These are phyloP conservation scores for Drosophila parvula DNA, from an alignment of 1,140 invertebrate genomes.

Conservation along the genomic window DNA sequence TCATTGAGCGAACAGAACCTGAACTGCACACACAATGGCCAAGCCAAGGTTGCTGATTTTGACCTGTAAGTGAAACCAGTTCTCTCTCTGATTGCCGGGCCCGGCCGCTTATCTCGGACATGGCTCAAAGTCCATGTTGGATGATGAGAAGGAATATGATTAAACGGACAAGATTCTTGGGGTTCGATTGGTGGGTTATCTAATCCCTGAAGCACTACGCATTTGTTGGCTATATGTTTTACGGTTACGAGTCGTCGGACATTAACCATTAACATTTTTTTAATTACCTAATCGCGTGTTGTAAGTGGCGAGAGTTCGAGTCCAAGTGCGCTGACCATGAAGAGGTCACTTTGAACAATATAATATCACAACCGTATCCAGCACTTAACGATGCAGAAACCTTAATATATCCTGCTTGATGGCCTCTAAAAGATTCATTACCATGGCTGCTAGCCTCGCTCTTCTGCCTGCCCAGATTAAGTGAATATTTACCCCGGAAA, in stretches of 20 bases:
- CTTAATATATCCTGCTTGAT: slow-evolving; percentile 1
- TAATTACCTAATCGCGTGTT: not conserved
- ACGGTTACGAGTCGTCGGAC: not conserved
- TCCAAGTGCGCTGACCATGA: slow-evolving; percentile 5
- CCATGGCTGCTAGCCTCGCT: not conserved
- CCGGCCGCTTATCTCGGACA: slow-evolving; percentile 32
- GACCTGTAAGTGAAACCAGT: slow-evolving; percentile 50
- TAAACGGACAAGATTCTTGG: not conserved
- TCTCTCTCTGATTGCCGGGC: slow-evolving; percentile 17
- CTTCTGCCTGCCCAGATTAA: not conserved
- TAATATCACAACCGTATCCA: too few species aligned
- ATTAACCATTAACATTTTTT: not conserved
- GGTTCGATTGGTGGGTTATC: slow-evolving; percentile 6
- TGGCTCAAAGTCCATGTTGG: slow-evolving; percentile 40
- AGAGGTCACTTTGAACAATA: slow-evolving; percentile 5
- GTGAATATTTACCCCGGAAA: not conserved
- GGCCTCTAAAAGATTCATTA: not conserved
- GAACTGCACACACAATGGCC: slow-evolving; percentile 38
- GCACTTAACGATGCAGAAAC: slow-evolving; percentile 3
- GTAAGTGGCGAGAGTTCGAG: not conserved
- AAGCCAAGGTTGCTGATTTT: slow-evolving; percentile 33
- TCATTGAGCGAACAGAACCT: slow-evolving; percentile 15
- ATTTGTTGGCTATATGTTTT: not conserved
- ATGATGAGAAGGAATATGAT: not conserved
- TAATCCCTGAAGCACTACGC: not conserved